A percentile compares a stretch with the other conserved stretches of the same genome.
These are phyloP conservation scores for Hipparchia semele DNA, from an alignment of 2,888 invertebrate species.

Conservation along the genomic window DNA sequence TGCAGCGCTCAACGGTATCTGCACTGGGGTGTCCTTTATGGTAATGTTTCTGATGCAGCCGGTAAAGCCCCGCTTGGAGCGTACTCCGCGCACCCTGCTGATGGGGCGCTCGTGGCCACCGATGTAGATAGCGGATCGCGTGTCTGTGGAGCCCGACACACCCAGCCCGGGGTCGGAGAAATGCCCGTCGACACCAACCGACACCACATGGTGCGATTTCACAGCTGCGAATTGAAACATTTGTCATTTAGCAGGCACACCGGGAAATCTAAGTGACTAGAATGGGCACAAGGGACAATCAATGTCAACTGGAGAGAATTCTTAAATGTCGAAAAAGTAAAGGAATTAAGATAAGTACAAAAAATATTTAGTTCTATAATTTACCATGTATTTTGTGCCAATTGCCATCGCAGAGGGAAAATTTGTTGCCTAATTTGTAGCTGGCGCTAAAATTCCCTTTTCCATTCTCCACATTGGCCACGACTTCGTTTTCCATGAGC, in stretches of 20 bases:
- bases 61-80: constrained; percentile 87
- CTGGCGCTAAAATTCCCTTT: constrained; percentile 90
- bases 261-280: too few species aligned
- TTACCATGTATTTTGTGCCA: constrained; percentile 95
- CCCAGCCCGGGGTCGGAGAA: constrained; percentile 89
- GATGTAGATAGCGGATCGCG: constrained; percentile 93
- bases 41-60: constrained; percentile 90
- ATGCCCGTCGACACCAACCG: constrained; percentile 92
- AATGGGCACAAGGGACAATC: too few species aligned
- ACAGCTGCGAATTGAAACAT: constrained; percentile 82
- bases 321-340: too few species aligned
- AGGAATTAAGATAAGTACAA: too few species aligned
- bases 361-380: constrained; percentile 15
- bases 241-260: background rate
- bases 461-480: constrained; percentile 92
- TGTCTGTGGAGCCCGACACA: constrained; percentile 87
- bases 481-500: constrained; percentile 92
- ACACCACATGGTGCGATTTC: constrained; percentile 95
- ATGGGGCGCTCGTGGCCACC: constrained; percentile 88
- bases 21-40: constrained; percentile 71
- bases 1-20: constrained; percentile 76
- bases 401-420: constrained; percentile 95
- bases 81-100: constrained; percentile 84
- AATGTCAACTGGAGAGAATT: too few species aligned
- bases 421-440: constrained; percentile 85